Evolutionary conservation across 2,113 vertebrate genomes (phyloP).

Genomic region (Sciurus niger): DNA sequence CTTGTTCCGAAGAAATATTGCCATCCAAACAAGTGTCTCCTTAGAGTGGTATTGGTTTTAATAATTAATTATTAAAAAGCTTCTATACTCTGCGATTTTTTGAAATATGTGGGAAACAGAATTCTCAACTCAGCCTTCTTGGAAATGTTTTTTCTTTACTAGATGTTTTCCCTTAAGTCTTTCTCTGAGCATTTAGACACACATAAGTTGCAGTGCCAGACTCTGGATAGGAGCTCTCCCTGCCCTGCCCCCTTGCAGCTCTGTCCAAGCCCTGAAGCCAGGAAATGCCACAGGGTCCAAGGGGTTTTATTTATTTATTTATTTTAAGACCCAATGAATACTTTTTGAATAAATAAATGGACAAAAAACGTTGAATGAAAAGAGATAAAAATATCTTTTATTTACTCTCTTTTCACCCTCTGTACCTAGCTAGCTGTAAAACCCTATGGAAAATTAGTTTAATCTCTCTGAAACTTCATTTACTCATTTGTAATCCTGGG

Average conservation of each 20-base stretch:
- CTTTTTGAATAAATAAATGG: constrained; percentile 3
- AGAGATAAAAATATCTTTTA: neutral
- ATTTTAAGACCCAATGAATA: neutral
- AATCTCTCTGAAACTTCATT: neutral
- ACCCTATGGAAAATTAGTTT: neutral
- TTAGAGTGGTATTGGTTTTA: constrained; percentile 58
- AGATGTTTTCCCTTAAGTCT: neutral
- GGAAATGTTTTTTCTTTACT: neutral
- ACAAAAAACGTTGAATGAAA: neutral
- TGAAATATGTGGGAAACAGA: constrained; percentile 57
- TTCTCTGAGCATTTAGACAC: neutral
- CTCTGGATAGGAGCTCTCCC: neutral
- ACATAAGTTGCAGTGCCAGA: neutral
- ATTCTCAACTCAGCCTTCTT: constrained; percentile 54
- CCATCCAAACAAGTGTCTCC: constrained; percentile 16
- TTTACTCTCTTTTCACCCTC: neutral
- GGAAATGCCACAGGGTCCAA: neutral
- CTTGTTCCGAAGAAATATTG: constrained; percentile 14
- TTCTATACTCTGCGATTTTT: constrained; percentile 11
- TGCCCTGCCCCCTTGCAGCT: neutral
- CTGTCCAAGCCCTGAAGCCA: neutral
- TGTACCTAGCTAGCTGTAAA: neutral
- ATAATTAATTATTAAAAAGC: constrained; percentile 70
- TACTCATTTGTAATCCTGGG: neutral
- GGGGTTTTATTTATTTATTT: neutral